Conservation (phyloP, 2,797 vertebrate species). For the Peromyscus nudipes region DNA sequence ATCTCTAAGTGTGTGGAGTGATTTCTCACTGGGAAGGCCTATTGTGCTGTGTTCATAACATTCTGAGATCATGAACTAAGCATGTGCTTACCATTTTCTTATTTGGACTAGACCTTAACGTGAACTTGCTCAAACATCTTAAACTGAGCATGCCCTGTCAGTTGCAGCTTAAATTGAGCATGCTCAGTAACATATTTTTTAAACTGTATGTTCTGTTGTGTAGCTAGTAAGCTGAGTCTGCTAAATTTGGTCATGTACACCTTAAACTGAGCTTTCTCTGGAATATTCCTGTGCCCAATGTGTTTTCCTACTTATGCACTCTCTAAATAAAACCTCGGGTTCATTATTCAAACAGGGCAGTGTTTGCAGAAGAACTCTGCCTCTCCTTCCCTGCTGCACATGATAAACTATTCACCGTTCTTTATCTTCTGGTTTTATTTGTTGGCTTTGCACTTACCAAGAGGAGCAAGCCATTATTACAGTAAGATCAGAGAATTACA, state of each 20-base stretch:
- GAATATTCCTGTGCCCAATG: background rate
- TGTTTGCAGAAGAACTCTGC: background rate
- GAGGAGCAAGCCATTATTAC: background rate
- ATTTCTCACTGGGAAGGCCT: background rate
- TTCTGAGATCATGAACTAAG: background rate
- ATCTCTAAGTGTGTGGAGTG: background rate
- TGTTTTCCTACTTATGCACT: background rate
- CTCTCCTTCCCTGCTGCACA: background rate
- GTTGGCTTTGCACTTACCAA: background rate
- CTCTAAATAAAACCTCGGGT: background rate
- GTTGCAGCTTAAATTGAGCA: background rate
- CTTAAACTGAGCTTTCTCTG: background rate
- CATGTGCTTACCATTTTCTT: background rate
- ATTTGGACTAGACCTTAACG: background rate
- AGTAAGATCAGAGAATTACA: background rate
- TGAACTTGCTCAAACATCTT: background rate
- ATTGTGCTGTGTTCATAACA: background rate
- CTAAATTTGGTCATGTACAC: background rate
- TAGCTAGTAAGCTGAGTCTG: background rate
- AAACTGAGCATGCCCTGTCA: background rate
- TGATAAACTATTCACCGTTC: background rate
- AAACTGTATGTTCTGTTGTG: background rate
- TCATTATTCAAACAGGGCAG: background rate
- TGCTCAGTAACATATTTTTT: background rate
- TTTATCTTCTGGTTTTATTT: background rate